These are phyloP conservation scores for Leiothrix lutea DNA, from an alignment of 2,113 vertebrate species.

Conservation along the genomic window DNA sequence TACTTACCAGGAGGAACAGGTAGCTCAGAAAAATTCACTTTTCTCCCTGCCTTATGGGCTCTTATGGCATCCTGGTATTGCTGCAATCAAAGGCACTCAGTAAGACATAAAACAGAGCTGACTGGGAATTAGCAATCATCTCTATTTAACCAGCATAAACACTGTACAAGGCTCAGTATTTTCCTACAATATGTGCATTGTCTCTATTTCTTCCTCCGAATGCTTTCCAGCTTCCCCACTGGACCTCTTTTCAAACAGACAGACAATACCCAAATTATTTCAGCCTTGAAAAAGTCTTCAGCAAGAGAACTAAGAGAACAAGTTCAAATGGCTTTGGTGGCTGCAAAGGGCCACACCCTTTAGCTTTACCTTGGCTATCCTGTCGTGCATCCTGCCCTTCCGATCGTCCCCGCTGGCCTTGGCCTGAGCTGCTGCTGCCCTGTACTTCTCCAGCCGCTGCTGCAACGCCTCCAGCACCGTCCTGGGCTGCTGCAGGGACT, in stretches of 20 bases:
- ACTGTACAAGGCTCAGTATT: not conserved
- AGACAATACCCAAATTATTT: not conserved
- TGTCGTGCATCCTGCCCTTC: slow-evolving; percentile 94
- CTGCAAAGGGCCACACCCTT: not conserved
- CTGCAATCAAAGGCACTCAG: slow-evolving; percentile 68
- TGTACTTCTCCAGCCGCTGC: slow-evolving; percentile 88
- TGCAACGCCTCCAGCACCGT: slow-evolving; percentile 87
- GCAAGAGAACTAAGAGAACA: not conserved
- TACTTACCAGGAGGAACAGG: slow-evolving; percentile 90
- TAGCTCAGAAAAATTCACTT: slow-evolving; percentile 87
- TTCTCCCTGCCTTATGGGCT: slow-evolving; percentile 85
- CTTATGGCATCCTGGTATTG: slow-evolving; percentile 95
- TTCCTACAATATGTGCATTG: not conserved
- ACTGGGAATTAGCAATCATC: not conserved
- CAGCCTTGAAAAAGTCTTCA: not conserved
- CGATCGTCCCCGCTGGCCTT: slow-evolving; percentile 85
- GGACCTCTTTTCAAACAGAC: not conserved
- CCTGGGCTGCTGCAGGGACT: slow-evolving; percentile 71
- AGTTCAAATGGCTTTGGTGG: not conserved
- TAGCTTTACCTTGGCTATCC: slow-evolving; percentile 86
- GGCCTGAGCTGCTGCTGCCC: slow-evolving; percentile 84
- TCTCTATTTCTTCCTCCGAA: not conserved
- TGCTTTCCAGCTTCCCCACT: not conserved
- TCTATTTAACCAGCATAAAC: not conserved
- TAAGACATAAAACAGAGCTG: not conserved